These are phyloP conservation scores for Mycetomoellerius zeteki DNA, from an alignment of 1,140 invertebrate genomes.

Conservation along the genomic window DNA sequence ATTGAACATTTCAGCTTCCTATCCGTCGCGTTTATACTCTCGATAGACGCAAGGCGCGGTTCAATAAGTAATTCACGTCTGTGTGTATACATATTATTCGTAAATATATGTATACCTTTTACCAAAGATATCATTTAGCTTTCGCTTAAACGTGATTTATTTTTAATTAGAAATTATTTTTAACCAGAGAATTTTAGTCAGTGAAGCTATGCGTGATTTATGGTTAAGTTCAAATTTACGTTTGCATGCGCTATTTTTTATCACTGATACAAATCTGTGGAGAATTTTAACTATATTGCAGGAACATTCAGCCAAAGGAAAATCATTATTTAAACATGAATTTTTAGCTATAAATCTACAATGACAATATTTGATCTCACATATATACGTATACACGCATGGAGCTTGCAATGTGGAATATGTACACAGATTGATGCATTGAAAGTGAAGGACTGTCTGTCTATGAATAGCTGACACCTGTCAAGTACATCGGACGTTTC, in stretches of 20 bases:
- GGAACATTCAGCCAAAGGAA: background rate
- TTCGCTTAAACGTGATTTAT: background rate
- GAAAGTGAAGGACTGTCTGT: constrained; percentile 75
- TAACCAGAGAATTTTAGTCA: background rate
- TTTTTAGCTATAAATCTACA: constrained; percentile 14
- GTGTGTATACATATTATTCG: background rate
- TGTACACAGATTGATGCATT: constrained; percentile 66
- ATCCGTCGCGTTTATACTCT: constrained; percentile 67
- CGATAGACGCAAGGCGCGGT: constrained; percentile 64
- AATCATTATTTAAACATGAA: constrained; percentile 22
- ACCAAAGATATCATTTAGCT: background rate
- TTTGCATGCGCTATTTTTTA: background rate
- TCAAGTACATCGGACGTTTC: constrained; percentile 73
- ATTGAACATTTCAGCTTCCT: constrained; percentile 74
- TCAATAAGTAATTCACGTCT: constrained; percentile 67
- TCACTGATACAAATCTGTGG: background rate
- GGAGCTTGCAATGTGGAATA: background rate
- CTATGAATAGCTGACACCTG: constrained; percentile 74
- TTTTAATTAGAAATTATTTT: background rate
- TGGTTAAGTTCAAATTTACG: background rate
- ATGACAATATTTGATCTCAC: constrained; percentile 3
- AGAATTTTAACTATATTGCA: constrained; percentile 1
- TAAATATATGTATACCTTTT: background rate
- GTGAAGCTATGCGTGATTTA: background rate
- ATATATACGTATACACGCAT: background rate